A percentile compares a stretch with the other conserved stretches of the same genome.
These are phyloP conservation scores for Achatina immaculata DNA, from an alignment of 1,140 invertebrate species.

Conservation along the genomic window DNA sequence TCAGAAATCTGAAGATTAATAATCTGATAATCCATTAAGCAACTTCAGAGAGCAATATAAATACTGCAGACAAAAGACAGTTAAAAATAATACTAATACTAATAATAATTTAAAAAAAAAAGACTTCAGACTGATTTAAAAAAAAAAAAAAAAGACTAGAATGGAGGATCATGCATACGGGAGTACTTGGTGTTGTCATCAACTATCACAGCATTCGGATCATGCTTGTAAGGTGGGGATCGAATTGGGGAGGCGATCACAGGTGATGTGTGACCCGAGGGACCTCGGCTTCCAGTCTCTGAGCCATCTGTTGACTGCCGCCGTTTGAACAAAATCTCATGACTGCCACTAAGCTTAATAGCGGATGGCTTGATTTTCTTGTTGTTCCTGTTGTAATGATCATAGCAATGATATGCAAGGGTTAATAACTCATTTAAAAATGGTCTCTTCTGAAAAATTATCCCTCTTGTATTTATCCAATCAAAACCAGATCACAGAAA, in stretches of 20 bases:
- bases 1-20: too few relatives aligned
- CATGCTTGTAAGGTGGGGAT: conserved; percentile 58
- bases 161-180: conserved; percentile 42
- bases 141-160: background rate
- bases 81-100: background rate
- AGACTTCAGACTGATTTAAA: background rate
- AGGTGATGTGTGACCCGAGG: conserved; percentile 72
- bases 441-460: too few relatives aligned
- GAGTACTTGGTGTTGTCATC: conserved; percentile 48
- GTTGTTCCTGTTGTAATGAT: conserved; percentile 43
- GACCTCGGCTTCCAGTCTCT: conserved; percentile 74
- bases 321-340: conserved; percentile 70
- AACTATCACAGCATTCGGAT: conserved; percentile 29
- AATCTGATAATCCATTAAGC: too few relatives aligned
- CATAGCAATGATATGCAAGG: conserved; percentile 16
- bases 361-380: conserved; percentile 59
- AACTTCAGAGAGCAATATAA: too few relatives aligned
- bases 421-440: too few relatives aligned
- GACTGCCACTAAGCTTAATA: conserved; percentile 55
- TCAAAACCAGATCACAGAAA: too few relatives aligned
- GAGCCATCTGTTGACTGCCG: conserved; percentile 76
- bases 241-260: conserved; percentile 75
- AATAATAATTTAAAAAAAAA: background rate
- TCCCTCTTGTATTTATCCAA: too few relatives aligned
- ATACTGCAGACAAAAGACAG: too few relatives aligned